Conservation (phyloP, 2,113 vertebrate species). For the Corynorhinus townsendii region DNA sequence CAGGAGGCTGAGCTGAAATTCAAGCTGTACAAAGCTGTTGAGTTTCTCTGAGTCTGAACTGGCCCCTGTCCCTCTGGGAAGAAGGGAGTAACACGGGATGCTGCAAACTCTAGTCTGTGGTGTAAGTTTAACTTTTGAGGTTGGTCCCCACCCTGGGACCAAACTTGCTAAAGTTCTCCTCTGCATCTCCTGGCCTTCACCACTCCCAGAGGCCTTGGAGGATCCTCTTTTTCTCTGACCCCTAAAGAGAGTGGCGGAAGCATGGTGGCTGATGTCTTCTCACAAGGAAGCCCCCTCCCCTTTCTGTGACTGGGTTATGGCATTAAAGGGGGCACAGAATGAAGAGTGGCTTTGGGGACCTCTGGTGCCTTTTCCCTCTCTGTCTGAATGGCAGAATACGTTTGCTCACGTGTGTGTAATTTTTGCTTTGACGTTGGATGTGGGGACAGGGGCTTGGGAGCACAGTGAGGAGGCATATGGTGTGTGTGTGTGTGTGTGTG, state of each 20-base stretch:
- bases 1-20: background rate
- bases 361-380: background rate
- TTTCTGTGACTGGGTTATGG: background rate
- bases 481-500: background rate
- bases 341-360: background rate
- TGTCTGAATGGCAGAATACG: background rate
- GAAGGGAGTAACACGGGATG: background rate
- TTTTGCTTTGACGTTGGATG: conserved; percentile 61
- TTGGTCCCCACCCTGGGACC: background rate
- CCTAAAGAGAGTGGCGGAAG: background rate
- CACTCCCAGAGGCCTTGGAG: background rate
- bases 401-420: conserved; percentile 21
- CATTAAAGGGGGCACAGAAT: background rate
- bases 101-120: background rate
- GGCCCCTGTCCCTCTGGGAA: background rate
- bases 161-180: background rate
- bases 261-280: background rate
- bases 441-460: conserved; percentile 46
- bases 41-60: background rate
- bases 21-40: background rate
- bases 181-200: background rate
- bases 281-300: background rate
- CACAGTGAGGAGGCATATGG: conserved; percentile 69
- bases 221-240: background rate
- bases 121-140: background rate